Base-by-base conservation (phyloP, 1,140 invertebrate species). In the Zaprionus gabonicus region DNA sequence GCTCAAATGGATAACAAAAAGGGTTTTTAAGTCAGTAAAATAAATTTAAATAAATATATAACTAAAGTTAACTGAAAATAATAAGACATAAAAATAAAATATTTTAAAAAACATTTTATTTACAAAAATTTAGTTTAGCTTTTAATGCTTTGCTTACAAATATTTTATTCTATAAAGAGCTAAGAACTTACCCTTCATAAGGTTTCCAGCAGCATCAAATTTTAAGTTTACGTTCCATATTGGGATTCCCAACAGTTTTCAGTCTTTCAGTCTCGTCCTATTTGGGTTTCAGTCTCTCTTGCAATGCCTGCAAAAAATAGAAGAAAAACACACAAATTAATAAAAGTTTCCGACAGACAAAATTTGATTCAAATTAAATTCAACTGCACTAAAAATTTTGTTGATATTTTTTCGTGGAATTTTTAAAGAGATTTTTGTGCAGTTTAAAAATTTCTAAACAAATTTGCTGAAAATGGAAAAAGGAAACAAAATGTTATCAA, bases 401-500 rank as follows among this genome's bases (percentile, higher is more conserved):
- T 67, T 57, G 10, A 20, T 28, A 12, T 51, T 10, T 51, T 57
- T 67, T 67, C 25, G 51, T 9, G 10, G 3, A 4, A 10, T 13
- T 4, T 25, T 51, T 51, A 23, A 51, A 23, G 46, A 4, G 20
- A 20, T 23, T 49, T 53, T 53, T 27, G 51, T 44, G 15, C 53
- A 7, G 12, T 9, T n/a, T 28, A 13, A 55, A 55, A n/a, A 28
- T 27, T 13, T 56, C 53, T 56, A 28, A 10, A 31, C 53, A 31
- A 56, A 28, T 56, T n/a, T 56, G 49, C 1, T 4, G 13, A 53
- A 51, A 23, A 13, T 23, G 23, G 49, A 17, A 46, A 17, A 46
- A 46, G 41, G 12, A 51, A 51, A 51, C 41, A 51, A 51, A 49
- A 51, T 13, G 20, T 51, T 51, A 23, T 51, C 17, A 51, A 23